A percentile compares a stretch with the other conserved stretches of the same genome.
phyloP scores from a whole-genome alignment of 2,888 invertebrate species.

The Melolontha melolontha region DNA sequence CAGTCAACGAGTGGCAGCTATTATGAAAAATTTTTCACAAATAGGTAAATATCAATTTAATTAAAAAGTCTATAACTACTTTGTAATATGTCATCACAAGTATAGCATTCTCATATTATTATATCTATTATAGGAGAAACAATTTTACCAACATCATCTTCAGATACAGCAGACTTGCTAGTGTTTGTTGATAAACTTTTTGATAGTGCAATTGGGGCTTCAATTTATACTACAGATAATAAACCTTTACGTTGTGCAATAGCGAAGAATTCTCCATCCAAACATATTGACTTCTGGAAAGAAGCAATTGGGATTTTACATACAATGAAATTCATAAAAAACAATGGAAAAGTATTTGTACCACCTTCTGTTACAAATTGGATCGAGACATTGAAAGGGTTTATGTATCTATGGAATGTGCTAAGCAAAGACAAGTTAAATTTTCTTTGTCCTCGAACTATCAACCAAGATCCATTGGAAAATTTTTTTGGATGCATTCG shows the following conservation, averaged over 20 bases:
- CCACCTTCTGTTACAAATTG: constrained; percentile 46
- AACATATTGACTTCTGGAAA: constrained; percentile 10
- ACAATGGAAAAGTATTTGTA: constrained; percentile 20
- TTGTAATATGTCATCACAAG: no score
- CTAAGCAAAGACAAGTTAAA: constrained; percentile 42
- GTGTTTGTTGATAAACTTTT: constrained; percentile 43
- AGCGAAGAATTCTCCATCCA: not conserved
- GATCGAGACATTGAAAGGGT: constrained; percentile 41
- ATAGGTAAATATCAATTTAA: no score
- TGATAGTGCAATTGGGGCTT: constrained; percentile 2
- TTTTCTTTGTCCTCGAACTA: constrained; percentile 43
- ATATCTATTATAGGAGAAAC: no score
- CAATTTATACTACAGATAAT: no score
- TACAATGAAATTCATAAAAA: constrained; percentile 26
- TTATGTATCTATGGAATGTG: constrained; percentile 40
- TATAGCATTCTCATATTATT: no score
- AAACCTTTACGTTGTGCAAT: constrained; percentile 18
- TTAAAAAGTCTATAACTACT: no score
- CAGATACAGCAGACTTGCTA: constrained; percentile 40
- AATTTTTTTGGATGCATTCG: constrained; percentile 45
- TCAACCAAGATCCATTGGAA: constrained; percentile 51
- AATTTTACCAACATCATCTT: constrained; percentile 37
- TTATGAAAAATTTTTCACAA: no score
- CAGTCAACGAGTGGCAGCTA: no score
- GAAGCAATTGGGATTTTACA: constrained; percentile 15